Evolutionary conservation across 2,797 vertebrate genomes (phyloP).

Genomic region (Ceryle rudis): DNA sequence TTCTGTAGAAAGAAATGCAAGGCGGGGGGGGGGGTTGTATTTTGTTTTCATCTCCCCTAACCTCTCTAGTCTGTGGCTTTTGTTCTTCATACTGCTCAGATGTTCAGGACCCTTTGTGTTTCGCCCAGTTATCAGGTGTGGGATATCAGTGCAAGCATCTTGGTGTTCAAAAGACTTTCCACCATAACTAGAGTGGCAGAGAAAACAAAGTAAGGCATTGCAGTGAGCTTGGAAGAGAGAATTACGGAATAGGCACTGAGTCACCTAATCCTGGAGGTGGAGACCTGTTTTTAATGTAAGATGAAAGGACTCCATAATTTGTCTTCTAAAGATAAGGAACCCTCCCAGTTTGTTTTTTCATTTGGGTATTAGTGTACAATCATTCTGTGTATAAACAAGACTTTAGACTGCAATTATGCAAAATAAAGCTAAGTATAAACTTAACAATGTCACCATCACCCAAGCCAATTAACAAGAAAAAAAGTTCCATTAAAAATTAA

Average conservation of each 20-base stretch:
- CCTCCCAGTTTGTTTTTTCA: neutral
- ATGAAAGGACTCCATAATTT: neutral
- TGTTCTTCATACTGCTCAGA: neutral
- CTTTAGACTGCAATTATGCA: neutral
- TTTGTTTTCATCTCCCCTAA: neutral
- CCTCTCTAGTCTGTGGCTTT: neutral
- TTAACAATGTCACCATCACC: neutral
- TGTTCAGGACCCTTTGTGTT: neutral
- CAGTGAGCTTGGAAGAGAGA: neutral
- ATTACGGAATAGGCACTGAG: neutral
- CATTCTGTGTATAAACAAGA: neutral
- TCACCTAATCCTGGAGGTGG: neutral
- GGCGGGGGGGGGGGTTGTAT: no score
- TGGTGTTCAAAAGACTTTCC: neutral
- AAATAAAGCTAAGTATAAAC: neutral
- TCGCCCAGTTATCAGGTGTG: neutral
- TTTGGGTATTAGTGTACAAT: neutral
- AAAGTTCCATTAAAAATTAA: constrained; percentile 18
- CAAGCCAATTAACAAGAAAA: neutral
- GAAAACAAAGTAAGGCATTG: neutral
- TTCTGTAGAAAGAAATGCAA: neutral
- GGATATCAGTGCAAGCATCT: neutral
- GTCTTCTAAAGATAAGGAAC: neutral
- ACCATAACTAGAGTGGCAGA: neutral
- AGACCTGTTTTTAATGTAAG: neutral